Base-by-base conservation (phyloP, 2,888 invertebrate genomes). In the Linnaemya tessellans region DNA sequence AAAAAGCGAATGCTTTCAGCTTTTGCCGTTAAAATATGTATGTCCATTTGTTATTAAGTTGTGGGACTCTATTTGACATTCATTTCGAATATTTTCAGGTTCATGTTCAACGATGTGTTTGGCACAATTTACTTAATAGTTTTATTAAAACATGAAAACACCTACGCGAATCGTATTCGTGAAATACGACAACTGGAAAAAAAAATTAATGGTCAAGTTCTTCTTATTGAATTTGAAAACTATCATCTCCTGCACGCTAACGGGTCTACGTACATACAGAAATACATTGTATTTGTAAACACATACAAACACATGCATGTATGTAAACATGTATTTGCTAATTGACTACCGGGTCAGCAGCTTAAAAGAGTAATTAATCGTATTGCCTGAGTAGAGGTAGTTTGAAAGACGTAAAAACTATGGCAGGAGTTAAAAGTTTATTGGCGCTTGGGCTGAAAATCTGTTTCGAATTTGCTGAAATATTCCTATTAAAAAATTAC, bases 241-340 rank as follows among this genome's bases (percentile, higher is more conserved):
- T 64, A 77, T 86, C 83, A 77, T 86, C 83, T 86, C 49, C 80
- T 68, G 75, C 86, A 86, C 83, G 80, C 80, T 60, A 71, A 64
- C 46, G 30, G 46, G 13, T 43, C 58, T 35, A 20, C n/a, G 13
- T 30, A 30, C n/a, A n/a, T n/a, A n/a, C n/a, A n/a, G n/a, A n/a
- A n/a, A 58, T 38, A 70, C 49, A 15, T 10, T 18, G 18, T 35
- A 30, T 35, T 60, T 13, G 11, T 15, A 5, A 30, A 30, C 30
- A 30, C 15, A 13, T 43, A 43, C 3, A 54, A 5, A 25, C 3
- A 5, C 25, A 56, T 25, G 25, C 9, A 20, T 10, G 20, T 51
- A 10, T 20, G 20, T 20, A 49, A n/a, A n/a, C 22, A 51, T 18
- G 51, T 56, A 56, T 30, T 35, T 38, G 30, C 18, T 35, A 18